Conservation (phyloP, 64 coral and sea anemone genomes). For the Exaiptasia diaphana region DNA sequence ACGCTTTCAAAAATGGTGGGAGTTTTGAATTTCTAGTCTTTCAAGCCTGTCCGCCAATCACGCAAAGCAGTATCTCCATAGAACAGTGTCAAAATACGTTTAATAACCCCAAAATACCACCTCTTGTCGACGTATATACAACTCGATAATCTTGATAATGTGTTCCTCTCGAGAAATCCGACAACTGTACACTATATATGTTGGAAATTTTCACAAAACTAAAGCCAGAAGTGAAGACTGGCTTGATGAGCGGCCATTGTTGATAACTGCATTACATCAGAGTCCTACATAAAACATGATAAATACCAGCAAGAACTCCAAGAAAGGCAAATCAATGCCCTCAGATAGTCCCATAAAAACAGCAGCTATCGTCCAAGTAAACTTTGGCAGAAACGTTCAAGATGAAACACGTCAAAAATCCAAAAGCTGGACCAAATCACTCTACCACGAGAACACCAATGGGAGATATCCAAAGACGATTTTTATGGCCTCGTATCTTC, state of each 20-base stretch:
- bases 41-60: constrained; percentile 82
- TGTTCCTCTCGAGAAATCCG: constrained; percentile 27
- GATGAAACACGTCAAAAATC: constrained; percentile 56
- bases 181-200: background rate
- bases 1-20: constrained; percentile 87
- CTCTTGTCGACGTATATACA: constrained; percentile 30
- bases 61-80: constrained; percentile 77
- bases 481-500: constrained; percentile 57
- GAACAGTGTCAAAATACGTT: constrained; percentile 61
- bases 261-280: constrained; percentile 93
- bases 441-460: constrained; percentile 63
- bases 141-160: constrained; percentile 29
- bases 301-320: constrained; percentile 84
- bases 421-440: constrained; percentile 60
- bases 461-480: constrained; percentile 55
- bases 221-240: constrained; percentile 65
- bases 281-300: constrained; percentile 50
- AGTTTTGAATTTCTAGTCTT: constrained; percentile 98
- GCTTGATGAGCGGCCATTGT: constrained; percentile 87
- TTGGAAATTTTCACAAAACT: constrained; percentile 67
- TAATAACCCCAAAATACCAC: constrained; percentile 15
- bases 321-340: constrained; percentile 58
- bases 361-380: constrained; percentile 37
- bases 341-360: constrained; percentile 62
- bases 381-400: constrained; percentile 4